phyloP scores from a whole-genome alignment of 2,113 vertebrate genomes.

The Atherinomorus stipes region DNA sequence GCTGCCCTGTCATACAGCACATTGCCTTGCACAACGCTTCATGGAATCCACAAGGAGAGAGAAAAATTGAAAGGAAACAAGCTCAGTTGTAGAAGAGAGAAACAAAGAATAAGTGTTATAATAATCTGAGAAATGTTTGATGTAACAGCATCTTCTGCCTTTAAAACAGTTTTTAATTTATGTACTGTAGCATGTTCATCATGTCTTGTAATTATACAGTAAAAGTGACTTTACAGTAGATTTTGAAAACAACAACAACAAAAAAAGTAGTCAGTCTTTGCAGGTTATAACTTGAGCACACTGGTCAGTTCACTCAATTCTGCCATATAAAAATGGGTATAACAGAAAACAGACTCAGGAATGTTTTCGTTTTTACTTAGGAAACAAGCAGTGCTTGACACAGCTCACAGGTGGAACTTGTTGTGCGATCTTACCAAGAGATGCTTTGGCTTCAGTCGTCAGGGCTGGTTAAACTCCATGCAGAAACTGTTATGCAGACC shows the following conservation, averaged over 20 bases:
- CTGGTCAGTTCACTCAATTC: neutral
- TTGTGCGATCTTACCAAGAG: slow-evolving; percentile 21
- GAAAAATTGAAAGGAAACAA: neutral
- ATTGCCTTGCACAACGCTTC: slow-evolving; percentile 41
- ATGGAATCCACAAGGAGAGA: slow-evolving; percentile 19
- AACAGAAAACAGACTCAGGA: slow-evolving; percentile 2
- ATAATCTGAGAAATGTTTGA: neutral
- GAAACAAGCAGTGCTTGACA: neutral
- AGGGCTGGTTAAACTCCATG: slow-evolving; percentile 34
- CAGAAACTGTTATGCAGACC: slow-evolving; percentile 46
- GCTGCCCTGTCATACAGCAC: slow-evolving; percentile 47
- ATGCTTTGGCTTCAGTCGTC: slow-evolving; percentile 39
- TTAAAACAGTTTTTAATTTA: too few species aligned
- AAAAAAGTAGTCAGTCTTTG: neutral
- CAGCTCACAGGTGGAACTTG: neutral
- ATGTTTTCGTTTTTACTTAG: neutral
- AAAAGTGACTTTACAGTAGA: slow-evolving; percentile 6
- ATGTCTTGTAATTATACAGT: neutral
- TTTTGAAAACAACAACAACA: too few species aligned
- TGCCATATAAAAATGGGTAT: neutral
- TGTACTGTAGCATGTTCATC: too few species aligned
- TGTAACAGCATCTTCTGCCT: neutral
- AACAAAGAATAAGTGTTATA: neutral
- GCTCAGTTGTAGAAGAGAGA: slow-evolving; percentile 25
- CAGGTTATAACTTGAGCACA: neutral